phyloP scores from a whole-genome alignment of 2,113 vertebrate species.

The Apteryx mantelli region DNA sequence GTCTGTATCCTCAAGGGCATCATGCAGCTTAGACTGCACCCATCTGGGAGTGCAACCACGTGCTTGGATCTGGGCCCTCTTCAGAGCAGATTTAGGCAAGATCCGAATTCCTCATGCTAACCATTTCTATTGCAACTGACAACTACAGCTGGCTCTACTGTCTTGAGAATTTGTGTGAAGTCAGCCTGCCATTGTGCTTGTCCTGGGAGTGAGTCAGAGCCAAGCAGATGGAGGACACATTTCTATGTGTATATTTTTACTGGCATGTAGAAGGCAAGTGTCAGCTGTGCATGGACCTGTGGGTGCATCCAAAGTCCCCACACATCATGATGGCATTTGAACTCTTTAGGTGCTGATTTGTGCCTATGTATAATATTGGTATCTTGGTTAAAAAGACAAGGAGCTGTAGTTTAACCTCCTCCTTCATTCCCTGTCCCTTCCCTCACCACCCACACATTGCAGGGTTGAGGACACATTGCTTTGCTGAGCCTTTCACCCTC shows the following conservation, averaged over 20 bases:
- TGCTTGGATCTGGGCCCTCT: not conserved
- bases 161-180: not conserved
- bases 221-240: not conserved
- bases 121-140: not conserved
- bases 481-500: not conserved
- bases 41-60: accelerated
- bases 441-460: not conserved
- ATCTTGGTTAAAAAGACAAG: not conserved
- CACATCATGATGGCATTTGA: accelerated
- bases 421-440: not conserved
- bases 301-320: not conserved
- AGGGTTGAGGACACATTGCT: not conserved
- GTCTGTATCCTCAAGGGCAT: accelerated
- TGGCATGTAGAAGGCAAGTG: not conserved
- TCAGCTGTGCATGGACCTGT: not conserved
- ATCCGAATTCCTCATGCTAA: not conserved
- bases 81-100: not conserved
- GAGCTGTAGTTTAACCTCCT: not conserved
- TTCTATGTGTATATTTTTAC: accelerated
- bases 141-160: not conserved
- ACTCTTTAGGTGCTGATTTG: not conserved
- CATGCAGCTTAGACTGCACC: not conserved
- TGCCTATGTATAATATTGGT: accelerated
- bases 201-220: accelerated
- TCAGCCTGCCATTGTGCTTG: accelerated